Conservation (phyloP, 2,797 vertebrate genomes). For the Gouania willdenowi region DNA sequence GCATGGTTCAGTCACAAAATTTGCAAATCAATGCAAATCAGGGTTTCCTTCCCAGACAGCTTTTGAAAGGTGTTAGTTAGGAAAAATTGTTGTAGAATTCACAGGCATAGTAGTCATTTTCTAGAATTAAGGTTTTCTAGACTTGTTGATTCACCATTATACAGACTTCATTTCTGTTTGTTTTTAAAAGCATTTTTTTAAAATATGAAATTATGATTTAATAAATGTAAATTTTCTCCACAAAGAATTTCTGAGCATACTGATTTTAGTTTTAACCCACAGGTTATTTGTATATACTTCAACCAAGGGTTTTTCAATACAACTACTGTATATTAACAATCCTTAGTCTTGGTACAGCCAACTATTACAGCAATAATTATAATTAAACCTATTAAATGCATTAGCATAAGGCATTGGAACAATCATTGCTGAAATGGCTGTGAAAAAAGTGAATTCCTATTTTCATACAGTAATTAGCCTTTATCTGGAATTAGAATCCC, state of each 20-base stretch:
- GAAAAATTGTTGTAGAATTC: slow-evolving; percentile 25
- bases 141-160: too few species aligned
- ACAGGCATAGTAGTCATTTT: slow-evolving; percentile 18
- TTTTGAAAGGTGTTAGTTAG: slow-evolving; percentile 44
- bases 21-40: slow-evolving; percentile 69
- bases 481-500: slow-evolving; percentile 66
- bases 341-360: slow-evolving; percentile 41
- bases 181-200: neutral
- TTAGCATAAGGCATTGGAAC: slow-evolving; percentile 77
- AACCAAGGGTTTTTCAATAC: slow-evolving; percentile 6
- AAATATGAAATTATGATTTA: too few species aligned
- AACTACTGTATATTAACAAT: slow-evolving; percentile 50
- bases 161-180: neutral
- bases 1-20: slow-evolving; percentile 49
- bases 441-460: slow-evolving; percentile 77
- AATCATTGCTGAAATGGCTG: slow-evolving; percentile 73
- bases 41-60: slow-evolving; percentile 32
- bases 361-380: slow-evolving; percentile 63
- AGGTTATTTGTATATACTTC: slow-evolving; percentile 5
- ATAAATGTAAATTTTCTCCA: too few species aligned
- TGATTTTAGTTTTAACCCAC: neutral
- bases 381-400: slow-evolving; percentile 72
- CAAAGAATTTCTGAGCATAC: slow-evolving; percentile 3
- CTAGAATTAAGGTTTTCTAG: slow-evolving; percentile 25
- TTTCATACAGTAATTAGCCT: slow-evolving; percentile 76